Conservation (phyloP, 23 tunicate genomes). For the Trididemnum clinides region DNA sequence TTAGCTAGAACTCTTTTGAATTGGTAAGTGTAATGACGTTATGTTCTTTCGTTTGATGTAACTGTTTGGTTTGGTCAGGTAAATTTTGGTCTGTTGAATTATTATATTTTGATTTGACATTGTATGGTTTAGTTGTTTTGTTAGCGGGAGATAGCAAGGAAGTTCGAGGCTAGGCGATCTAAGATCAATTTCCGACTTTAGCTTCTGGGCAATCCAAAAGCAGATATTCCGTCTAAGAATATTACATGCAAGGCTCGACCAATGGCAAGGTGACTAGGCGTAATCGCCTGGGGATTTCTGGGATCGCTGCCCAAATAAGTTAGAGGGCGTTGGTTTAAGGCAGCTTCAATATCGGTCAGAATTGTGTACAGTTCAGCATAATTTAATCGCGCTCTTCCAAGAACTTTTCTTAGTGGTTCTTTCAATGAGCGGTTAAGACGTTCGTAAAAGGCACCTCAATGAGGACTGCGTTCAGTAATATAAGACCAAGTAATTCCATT, state of each 20-base stretch:
- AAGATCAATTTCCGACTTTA: too few relatives aligned
- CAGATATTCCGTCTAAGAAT: too few relatives aligned
- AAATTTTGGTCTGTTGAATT: too few relatives aligned
- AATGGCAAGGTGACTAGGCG: background rate
- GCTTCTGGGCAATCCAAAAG: too few relatives aligned
- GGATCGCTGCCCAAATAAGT: constrained; percentile 22
- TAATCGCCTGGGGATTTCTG: background rate
- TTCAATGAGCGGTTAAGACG: constrained; percentile 3
- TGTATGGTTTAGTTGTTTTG: too few relatives aligned
- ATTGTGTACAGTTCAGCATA: background rate
- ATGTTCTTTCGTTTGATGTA: too few relatives aligned
- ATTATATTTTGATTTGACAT: too few relatives aligned
- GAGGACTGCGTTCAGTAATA: constrained; percentile 3
- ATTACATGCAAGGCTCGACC: background rate
- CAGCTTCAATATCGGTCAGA: background rate
- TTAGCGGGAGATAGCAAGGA: too few relatives aligned
- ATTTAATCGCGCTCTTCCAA: background rate
- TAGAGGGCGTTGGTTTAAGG: background rate
- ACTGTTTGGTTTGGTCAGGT: too few relatives aligned
- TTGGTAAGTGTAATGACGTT: too few relatives aligned
- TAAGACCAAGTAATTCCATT: background rate
- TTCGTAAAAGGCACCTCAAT: constrained; percentile 1
- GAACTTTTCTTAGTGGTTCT: background rate
- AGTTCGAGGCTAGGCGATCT: too few relatives aligned
- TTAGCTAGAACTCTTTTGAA: too few relatives aligned